A percentile compares a stretch with the other conserved stretches of the same genome.
Conservation (phyloP, 2,797 vertebrate genomes). For the Pitangus sulphuratus region DNA sequence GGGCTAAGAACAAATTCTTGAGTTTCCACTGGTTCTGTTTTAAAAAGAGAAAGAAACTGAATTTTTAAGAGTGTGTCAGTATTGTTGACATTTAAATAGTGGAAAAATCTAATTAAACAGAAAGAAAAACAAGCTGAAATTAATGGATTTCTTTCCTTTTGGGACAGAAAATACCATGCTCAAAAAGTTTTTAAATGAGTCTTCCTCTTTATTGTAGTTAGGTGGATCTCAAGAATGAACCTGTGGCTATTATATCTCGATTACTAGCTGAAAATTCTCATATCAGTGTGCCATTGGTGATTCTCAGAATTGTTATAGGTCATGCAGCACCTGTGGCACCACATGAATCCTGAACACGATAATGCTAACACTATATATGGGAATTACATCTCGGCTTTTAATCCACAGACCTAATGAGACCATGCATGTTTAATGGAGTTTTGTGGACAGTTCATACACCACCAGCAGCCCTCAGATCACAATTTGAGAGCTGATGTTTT, state of each 20-base stretch:
- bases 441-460: background rate
- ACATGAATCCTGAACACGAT: accelerated
- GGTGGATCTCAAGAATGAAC: background rate
- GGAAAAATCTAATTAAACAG: background rate
- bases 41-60: background rate
- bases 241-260: background rate
- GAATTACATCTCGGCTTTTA: background rate
- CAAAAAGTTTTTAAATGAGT: background rate
- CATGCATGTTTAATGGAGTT: background rate
- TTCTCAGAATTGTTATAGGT: background rate
- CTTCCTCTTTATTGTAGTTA: background rate
- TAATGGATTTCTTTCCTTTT: background rate
- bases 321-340: background rate
- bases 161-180: background rate
- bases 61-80: background rate
- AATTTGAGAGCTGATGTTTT: background rate
- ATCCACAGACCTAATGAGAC: background rate
- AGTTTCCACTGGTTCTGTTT: background rate
- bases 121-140: background rate
- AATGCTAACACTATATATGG: background rate
- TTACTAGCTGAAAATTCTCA: background rate
- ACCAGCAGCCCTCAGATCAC: background rate
- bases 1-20: background rate
- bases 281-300: background rate
- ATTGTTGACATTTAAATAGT: background rate